Conservation (phyloP, 1,140 invertebrate genomes). For the Colletes gigas region DNA sequence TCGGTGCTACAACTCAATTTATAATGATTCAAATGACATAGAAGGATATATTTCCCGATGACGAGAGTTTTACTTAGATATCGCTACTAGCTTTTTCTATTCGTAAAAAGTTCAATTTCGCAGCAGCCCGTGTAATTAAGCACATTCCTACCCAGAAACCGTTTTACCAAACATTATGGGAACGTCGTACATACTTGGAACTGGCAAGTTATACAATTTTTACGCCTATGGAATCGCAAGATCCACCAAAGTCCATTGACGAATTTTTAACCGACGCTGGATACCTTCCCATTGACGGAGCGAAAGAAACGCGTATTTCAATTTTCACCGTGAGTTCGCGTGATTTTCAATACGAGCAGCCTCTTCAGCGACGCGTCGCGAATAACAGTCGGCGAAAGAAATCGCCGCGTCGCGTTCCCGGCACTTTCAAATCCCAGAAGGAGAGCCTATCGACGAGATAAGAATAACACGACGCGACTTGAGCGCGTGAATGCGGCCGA, state of each 20-base stretch:
- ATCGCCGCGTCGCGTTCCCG: not conserved
- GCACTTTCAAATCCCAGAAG: slow-evolving; percentile 1
- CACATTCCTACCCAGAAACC: no score
- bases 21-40: no score
- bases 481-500: slow-evolving; percentile 55
- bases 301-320: not conserved
- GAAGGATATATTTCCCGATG: no score
- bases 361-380: not conserved
- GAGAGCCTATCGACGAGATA: slow-evolving; percentile 34
- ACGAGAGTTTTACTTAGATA: no score
- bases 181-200: no score
- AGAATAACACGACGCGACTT: slow-evolving; percentile 47
- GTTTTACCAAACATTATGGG: no score
- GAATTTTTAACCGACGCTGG: not conserved
- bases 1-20: no score
- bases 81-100: no score
- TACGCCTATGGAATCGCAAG: not conserved
- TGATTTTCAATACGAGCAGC: not conserved
- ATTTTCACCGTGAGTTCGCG: not conserved
- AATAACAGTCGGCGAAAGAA: slow-evolving; percentile 3
- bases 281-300: not conserved
- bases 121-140: no score
- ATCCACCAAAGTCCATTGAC: not conserved
- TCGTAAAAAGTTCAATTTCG: no score
- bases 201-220: no score